Evolutionary conservation across 2,797 vertebrate species (phyloP).

Genomic region (Muscicapa comitata): DNA sequence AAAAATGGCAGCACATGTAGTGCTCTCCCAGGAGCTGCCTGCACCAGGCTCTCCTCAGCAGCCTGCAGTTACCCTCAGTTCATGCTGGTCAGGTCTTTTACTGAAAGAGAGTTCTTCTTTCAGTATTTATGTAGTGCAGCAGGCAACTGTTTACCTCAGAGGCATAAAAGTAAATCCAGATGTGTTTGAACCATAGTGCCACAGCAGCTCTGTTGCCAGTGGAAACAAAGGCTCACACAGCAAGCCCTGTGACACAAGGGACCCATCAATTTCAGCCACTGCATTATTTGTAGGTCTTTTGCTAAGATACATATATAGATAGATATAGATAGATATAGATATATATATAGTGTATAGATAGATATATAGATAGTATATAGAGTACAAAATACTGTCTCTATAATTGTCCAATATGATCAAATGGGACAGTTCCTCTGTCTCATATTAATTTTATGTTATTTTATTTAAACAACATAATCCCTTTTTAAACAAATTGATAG

Average conservation of each 20-base stretch:
- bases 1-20: not conserved
- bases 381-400: not conserved
- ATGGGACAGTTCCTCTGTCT: not conserved
- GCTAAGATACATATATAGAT: not conserved
- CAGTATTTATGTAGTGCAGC: constrained; percentile 63
- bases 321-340: not conserved
- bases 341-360: too few relatives aligned
- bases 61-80: constrained; percentile 23
- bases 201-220: constrained; percentile 58
- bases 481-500: not conserved
- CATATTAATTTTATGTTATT: not conserved
- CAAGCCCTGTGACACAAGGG: not conserved
- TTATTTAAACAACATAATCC: not conserved
- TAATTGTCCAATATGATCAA: not conserved
- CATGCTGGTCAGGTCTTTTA: constrained; percentile 61
- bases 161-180: constrained; percentile 56
- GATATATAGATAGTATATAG: not conserved
- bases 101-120: constrained; percentile 50
- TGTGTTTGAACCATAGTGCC: constrained; percentile 35
- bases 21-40: not conserved
- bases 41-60: constrained; percentile 5
- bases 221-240: constrained; percentile 63
- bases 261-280: not conserved
- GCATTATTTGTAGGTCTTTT: not conserved
- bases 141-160: constrained; percentile 66